Evolutionary conservation across 2,888 invertebrate species (phyloP), one percentile per base, ranked within the genome.

Genomic region (Melieria omissa): DNA sequence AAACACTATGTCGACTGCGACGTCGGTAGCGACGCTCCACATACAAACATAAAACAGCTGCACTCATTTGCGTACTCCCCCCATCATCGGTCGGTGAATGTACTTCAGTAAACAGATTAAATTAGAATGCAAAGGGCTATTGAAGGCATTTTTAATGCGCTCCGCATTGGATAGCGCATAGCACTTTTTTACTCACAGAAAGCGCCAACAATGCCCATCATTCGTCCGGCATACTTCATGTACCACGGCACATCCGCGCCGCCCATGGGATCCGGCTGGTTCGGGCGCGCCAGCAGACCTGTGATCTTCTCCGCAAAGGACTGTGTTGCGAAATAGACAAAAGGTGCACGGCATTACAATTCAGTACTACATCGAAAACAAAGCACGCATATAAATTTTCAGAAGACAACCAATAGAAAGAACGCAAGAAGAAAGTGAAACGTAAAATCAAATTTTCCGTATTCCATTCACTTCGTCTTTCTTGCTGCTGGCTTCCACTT

Each of bases 191-290:
- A 91, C 93, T 90, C 89, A 96, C 96, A 90, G 86, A 93, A 90
- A 86, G 95, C 92, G 85, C 93, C 96, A 85, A 93, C 91, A 78
- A 94, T 94, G 77, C 96, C 96, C 80, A 95, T 88, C 78, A 92
- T 91, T 83, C 95, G 91, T 80, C 93, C 94, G 86, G 92, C 93
- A 88, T 94, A 95, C 88, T 94, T 95, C 90, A 96, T 90, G 92
- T 93, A 95, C 95, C 94, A 95, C 78, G 96, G 93, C 79, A 94
- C 94, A 87, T 95, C 95, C 89, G 93, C 93, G 78, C 92, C 90
- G 77, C 88, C 90, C 81, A 91, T 91, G 87, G 94, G 93, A 73
- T 84, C 93, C 73, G 80, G 78, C 52, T 77, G 84, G 79, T 93
- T 93, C 76, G 95, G 95, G 83, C 93, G 91, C 82, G 93, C 91